Evolutionary conservation across 2,797 vertebrate genomes (phyloP).

Genomic region (Syngnathus acus): DNA sequence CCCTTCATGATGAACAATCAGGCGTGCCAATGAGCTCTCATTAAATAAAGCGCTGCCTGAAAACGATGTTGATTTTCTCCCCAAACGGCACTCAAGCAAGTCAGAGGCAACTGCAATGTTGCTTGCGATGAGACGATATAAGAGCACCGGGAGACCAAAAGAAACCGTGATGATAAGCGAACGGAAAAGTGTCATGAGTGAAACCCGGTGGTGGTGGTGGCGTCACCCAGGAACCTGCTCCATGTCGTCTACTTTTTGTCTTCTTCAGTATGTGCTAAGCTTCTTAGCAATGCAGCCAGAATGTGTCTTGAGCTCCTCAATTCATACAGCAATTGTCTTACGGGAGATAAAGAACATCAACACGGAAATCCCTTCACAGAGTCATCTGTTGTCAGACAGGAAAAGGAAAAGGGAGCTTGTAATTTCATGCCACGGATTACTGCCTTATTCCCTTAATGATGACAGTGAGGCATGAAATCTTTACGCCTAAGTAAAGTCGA

Average conservation of each 20-base stretch:
- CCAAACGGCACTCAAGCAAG: neutral
- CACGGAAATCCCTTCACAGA: slow-evolving; percentile 60
- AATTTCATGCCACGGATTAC: slow-evolving; percentile 73
- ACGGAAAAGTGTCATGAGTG: neutral
- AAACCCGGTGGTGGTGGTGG: neutral
- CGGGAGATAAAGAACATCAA: slow-evolving; percentile 65
- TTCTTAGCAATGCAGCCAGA: slow-evolving; percentile 64
- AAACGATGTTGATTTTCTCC: slow-evolving; percentile 4
- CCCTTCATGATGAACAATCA: slow-evolving; percentile 1
- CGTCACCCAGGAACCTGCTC: neutral
- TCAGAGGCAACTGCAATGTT: neutral
- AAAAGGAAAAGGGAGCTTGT: slow-evolving; percentile 55
- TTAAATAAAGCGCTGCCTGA: neutral
- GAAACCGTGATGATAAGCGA: neutral
- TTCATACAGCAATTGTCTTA: slow-evolving; percentile 63
- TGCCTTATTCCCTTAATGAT: slow-evolving; percentile 60
- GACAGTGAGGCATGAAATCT: slow-evolving; percentile 66
- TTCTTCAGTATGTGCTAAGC: slow-evolving; percentile 47
- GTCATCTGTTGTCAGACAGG: slow-evolving; percentile 59
- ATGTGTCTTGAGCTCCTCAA: slow-evolving; percentile 67
- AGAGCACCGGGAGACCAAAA: slow-evolving; percentile 1
- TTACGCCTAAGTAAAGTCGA: slow-evolving; percentile 46
- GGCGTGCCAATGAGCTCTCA: neutral
- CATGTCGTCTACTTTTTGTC: neutral
- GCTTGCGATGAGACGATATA: neutral